Base-by-base conservation (phyloP, 1,140 invertebrate species). In the Ylistrum balloti region DNA sequence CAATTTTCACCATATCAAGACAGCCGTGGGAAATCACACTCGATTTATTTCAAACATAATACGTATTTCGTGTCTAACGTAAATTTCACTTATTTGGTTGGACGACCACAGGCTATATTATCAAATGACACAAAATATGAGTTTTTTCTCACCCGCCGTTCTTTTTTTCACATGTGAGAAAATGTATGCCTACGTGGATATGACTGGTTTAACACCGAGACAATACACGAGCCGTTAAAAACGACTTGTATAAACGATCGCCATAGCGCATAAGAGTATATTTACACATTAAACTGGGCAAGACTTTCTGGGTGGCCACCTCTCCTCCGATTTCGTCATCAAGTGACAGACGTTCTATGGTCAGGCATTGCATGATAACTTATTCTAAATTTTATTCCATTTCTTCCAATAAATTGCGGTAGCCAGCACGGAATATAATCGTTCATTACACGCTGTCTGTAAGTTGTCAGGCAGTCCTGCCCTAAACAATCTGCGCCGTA, bases 161-260 rank as follows among this genome's bases (percentile, higher is more conserved):
- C n/a, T 74, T 74, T 74, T 74, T 74, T 74, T 74, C 56, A 74
- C 56, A 28, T 74, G 56, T 74, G 56, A 74, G 56, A 74, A 74
- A 74, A 74, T n/a, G n/a, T n/a, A n/a, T 74, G 56, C 20, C 56
- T 74, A 11, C 56, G 22, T 28, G n/a, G 22, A 74, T 56, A 56
- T 22, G 45, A 2, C 45, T 56, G 45, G 22, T 11, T 11, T 7
- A 56, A 56, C 45, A 56, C 9, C 45, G 20, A 56, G 45, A 56
- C 45, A 56, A 56, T 74, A 74, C 56, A 74, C 56, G 56, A 74
- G 28, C 56, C 56, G 28, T 74, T 22, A 74, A 74, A 28, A 74
- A 7, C 9, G n/a, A 28, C 22, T 74, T 74, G 56, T 74, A 74
- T 74, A 74, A 74, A 74, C 56, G 56, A 74, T n/a, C n/a, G 2